phyloP scores from a whole-genome alignment of 1,140 invertebrate species.

The Drosophila micromelanica region DNA sequence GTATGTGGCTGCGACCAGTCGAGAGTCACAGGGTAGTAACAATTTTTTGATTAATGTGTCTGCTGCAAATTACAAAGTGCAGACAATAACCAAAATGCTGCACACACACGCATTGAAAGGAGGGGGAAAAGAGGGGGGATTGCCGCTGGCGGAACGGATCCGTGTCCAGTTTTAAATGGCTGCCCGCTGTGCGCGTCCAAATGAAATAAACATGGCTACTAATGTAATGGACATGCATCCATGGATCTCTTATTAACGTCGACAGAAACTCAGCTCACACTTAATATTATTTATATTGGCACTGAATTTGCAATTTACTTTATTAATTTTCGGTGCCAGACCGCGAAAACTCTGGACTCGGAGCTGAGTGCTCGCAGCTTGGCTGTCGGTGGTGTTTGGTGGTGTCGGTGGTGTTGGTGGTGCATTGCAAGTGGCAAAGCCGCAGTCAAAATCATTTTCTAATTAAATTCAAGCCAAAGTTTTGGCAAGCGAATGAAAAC shows the following conservation, averaged over 20 bases:
- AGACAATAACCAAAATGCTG: slow-evolving; percentile 66
- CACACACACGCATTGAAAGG: slow-evolving; percentile 34
- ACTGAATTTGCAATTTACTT: slow-evolving; percentile 62
- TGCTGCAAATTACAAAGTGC: slow-evolving; percentile 81
- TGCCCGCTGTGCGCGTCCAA: slow-evolving; percentile 51
- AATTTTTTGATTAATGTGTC: slow-evolving; percentile 84
- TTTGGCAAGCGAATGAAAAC: slow-evolving; percentile 71
- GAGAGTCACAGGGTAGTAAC: slow-evolving; percentile 62
- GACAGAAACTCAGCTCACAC: slow-evolving; percentile 3
- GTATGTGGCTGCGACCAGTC: slow-evolving; percentile 39
- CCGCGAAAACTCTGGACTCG: slow-evolving; percentile 43
- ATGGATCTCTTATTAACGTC: slow-evolving; percentile 16
- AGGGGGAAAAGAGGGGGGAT: not conserved
- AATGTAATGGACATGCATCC: slow-evolving; percentile 59
- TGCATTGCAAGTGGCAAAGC: slow-evolving; percentile 63
- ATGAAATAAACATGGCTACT: slow-evolving; percentile 79
- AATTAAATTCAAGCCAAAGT: slow-evolving; percentile 74
- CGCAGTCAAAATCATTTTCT: slow-evolving; percentile 81
- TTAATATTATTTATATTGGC: slow-evolving; percentile 35
- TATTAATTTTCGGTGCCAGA: slow-evolving; percentile 56
- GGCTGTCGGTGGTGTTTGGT: not conserved
- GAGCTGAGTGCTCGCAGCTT: not conserved
- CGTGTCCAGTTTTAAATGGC: slow-evolving; percentile 26
- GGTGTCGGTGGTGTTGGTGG: slow-evolving; percentile 26
- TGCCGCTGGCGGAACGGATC: not conserved